A percentile compares a stretch with the other conserved stretches of the same genome.
Evolutionary conservation across 2,113 vertebrate species (phyloP).

Genomic region (Cyprinodon tularosa): DNA sequence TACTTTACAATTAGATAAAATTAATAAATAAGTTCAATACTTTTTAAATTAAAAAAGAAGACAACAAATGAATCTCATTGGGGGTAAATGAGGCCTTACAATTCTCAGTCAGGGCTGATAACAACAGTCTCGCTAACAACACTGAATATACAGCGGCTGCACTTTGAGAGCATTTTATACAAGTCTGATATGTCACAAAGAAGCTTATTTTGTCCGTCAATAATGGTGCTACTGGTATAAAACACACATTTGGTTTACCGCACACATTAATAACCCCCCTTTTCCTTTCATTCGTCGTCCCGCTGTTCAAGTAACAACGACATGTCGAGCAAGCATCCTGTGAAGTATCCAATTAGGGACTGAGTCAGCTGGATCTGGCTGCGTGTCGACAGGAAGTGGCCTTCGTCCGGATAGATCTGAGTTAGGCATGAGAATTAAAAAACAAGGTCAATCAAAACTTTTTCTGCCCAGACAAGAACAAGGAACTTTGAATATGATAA

Average conservation of each 20-base stretch:
- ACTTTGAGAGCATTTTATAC: not conserved
- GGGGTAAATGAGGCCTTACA: not conserved
- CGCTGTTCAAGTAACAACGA: conserved; percentile 82
- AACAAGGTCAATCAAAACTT: not conserved
- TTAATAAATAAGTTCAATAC: not conserved
- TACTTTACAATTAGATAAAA: not conserved
- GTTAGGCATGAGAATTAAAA: not conserved
- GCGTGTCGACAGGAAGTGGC: conserved; percentile 88
- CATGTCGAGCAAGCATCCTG: conserved; percentile 88
- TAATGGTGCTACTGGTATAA: conserved; percentile 56
- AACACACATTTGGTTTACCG: conserved; percentile 35
- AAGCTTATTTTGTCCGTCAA: conserved; percentile 38
- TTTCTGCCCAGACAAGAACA: not conserved
- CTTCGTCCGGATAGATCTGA: conserved; percentile 97
- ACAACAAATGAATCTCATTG: not conserved
- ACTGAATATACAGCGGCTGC: conserved; percentile 1
- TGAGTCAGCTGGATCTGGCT: conserved; percentile 91
- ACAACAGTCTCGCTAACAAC: not conserved
- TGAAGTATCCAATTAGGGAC: conserved; percentile 91
- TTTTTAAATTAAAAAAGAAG: not conserved
- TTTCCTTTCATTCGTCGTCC: conserved; percentile 79
- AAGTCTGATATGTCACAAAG: conserved; percentile 28
- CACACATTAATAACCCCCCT: not conserved
- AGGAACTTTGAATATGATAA: not conserved
- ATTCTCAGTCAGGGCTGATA: not conserved